Evolutionary conservation across 2,113 vertebrate genomes (phyloP), one percentile per base, ranked within the genome.

Genomic region (Halcyon senegalensis): DNA sequence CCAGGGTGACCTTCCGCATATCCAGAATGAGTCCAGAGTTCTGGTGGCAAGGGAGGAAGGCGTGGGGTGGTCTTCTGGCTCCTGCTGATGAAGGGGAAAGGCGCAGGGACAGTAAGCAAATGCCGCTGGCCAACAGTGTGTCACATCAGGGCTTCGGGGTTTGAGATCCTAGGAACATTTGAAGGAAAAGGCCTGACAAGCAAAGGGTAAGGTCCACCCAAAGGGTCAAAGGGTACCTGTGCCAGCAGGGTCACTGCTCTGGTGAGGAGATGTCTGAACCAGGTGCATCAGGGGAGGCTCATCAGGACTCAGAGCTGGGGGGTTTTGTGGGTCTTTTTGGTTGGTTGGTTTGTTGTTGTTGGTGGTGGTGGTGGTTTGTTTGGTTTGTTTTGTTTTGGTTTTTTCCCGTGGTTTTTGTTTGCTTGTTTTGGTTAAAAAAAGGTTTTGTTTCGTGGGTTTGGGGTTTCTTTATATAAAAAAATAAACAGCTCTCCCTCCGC

Each of bases 1-100:
- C 44, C 17, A 4, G 16, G 10, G 18, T 68, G 46, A 50, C 37
- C 1, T 1, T 9, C 13, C 0, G 0, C 3, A 2, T 5, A 9
- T 10, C 69, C 73, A 67, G 37, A 55, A 39, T 6, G 7, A 37
- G 13, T 63, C 16, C 51, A 63, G 51, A 60, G 44, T 43, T 48
- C 25, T 21, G 14, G 5, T 24, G 44, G 48, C 1, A 20, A 53
- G 24, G 35, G 8, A n/a, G 25, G 18, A 46, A 43, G 31, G 30
- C 23, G 3, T 0, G 1, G 11, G 2, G 37, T 18, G 16, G 41
- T 16, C 41, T 39, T 13, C 28, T 10, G n/a, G 48, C 28, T 78
- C 8, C 51, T 70, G 18, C 37, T 59, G n/a, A 20, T 17, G 24
- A 41, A 18, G 11, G 28, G 39, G 2, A 63, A 51, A 31, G 37